Evolutionary conservation across 2,888 invertebrate species (phyloP).

Genomic region (Belgica antarctica): DNA sequence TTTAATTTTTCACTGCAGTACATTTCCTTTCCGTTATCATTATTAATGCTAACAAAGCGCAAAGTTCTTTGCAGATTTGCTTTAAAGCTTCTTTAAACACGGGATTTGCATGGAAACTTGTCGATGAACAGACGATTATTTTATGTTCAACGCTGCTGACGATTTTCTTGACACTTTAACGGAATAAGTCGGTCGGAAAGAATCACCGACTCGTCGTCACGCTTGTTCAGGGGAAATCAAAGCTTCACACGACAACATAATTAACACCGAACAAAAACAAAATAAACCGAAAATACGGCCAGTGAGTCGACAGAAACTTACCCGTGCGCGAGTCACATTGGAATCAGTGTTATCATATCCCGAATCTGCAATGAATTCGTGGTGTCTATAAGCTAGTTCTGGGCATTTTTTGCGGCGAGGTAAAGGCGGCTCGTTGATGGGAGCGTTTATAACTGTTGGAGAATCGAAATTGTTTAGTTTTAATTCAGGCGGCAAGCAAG

Average conservation of each 20-base stretch:
- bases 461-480: background rate
- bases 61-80: conserved; percentile 9
- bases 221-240: conserved; percentile 5
- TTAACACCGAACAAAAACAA: too few species aligned
- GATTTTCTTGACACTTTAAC: too few species aligned
- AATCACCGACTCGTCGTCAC: too few species aligned
- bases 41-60: too few species aligned
- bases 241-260: background rate
- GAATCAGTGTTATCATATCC: conserved; percentile 61
- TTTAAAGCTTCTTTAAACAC: background rate
- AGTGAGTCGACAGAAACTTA: conserved; percentile 49
- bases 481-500: too few species aligned
- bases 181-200: too few species aligned
- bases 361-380: conserved; percentile 69
- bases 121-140: too few species aligned
- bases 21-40: background rate
- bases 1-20: conserved; percentile 46
- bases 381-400: conserved; percentile 81
- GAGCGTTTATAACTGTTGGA: conserved; percentile 35
- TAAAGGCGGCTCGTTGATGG: conserved; percentile 72
- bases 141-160: too few species aligned
- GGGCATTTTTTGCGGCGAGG: conserved; percentile 87
- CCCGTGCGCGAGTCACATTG: conserved; percentile 52
- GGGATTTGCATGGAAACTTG: too few species aligned
- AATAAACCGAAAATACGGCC: background rate